phyloP scores from a whole-genome alignment of 2,113 vertebrate species.

The Entomyzon cyanotis region DNA sequence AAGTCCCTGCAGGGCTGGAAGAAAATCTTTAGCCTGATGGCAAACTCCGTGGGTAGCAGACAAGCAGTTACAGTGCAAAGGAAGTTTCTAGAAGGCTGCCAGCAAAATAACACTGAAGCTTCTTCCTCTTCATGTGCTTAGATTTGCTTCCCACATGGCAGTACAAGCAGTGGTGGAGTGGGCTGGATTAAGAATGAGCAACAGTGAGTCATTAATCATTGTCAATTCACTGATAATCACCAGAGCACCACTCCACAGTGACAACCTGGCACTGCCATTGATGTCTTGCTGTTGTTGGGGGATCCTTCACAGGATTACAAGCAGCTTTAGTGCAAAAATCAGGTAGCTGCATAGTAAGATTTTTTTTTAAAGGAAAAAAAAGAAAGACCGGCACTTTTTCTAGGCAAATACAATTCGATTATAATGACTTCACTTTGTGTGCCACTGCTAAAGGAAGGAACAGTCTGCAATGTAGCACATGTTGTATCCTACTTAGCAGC shows the following conservation, averaged over 20 bases:
- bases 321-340: background rate
- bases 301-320: background rate
- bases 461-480: background rate
- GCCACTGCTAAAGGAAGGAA: conserved; percentile 16
- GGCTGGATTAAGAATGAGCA: conserved; percentile 63
- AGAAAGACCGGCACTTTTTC: background rate
- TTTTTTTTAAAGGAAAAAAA: background rate
- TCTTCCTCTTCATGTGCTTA: conserved; percentile 47
- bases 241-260: conserved; percentile 5
- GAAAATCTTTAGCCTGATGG: background rate
- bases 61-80: conserved; percentile 8
- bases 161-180: conserved; percentile 46
- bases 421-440: background rate
- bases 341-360: background rate
- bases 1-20: background rate
- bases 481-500: background rate
- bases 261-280: conserved; percentile 22
- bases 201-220: conserved; percentile 64
- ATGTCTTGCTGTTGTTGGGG: conserved; percentile 3
- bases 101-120: background rate
- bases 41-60: background rate
- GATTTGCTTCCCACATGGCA: conserved; percentile 57
- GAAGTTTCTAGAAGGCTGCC: conserved; percentile 35
- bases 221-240: conserved; percentile 58
- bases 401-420: background rate